Percentiles rank a stretch among this genome's conserved stretches.
phyloP scores from a whole-genome alignment of 2,888 invertebrate species.

The Pyrgus malvae region DNA sequence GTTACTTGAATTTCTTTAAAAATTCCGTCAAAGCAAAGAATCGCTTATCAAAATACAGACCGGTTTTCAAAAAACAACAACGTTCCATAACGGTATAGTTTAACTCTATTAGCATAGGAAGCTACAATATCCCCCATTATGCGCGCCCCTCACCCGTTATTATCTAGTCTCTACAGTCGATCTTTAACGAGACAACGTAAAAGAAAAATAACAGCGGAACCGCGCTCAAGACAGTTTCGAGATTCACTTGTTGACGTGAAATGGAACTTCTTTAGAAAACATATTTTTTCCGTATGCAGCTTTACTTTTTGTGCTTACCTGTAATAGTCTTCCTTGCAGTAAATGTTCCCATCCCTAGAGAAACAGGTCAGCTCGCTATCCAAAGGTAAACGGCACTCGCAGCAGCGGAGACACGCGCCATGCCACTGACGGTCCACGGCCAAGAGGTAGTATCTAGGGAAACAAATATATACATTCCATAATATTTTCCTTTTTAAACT shows the following conservation, averaged over 20 bases:
- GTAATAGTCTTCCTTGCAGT: conserved; percentile 97
- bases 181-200: conserved; percentile 1
- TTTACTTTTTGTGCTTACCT: conserved; percentile 81
- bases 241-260: background rate
- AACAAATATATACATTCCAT: background rate
- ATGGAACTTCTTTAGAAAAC: background rate
- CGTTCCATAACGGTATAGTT: background rate
- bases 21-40: background rate
- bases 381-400: conserved; percentile 91
- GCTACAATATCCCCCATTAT: conserved; percentile 1
- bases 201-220: background rate
- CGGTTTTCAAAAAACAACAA: background rate
- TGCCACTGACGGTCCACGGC: conserved; percentile 96
- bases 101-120: background rate
- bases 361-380: conserved; percentile 95
- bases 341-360: conserved; percentile 93
- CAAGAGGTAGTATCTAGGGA: conserved; percentile 84
- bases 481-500: too few relatives aligned
- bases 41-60: background rate
- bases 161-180: background rate
- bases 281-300: background rate
- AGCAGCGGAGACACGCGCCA: conserved; percentile 90
- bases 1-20: background rate
- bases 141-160: background rate
- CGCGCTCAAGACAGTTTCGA: background rate